A percentile compares a stretch with the other conserved stretches of the same genome.
These are phyloP conservation scores for Cossypha caffra DNA, from an alignment of 2,797 vertebrate genomes.

Conservation along the genomic window DNA sequence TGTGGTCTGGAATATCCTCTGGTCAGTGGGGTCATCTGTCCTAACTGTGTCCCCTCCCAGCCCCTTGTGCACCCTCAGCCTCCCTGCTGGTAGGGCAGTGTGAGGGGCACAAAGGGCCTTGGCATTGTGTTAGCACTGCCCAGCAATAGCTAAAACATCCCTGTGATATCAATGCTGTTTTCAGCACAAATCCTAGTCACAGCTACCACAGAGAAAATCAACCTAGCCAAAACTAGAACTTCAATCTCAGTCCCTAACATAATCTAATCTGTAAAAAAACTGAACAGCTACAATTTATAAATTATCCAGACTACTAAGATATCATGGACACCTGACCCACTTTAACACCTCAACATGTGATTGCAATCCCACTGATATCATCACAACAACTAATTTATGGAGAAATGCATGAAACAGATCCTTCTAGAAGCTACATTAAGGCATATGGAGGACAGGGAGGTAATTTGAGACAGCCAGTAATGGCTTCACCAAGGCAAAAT, in stretches of 20 bases:
- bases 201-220: not conserved
- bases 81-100: not conserved
- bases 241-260: not conserved
- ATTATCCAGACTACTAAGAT: not conserved
- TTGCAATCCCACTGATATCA: not conserved
- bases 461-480: not conserved
- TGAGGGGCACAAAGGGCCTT: not conserved
- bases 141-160: not conserved
- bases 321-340: not conserved
- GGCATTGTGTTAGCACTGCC: accelerated
- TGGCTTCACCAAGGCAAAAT: not conserved
- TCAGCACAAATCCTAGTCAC: not conserved
- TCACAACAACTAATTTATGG: not conserved
- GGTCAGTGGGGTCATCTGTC: not conserved
- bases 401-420: not conserved
- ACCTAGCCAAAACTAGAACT: not conserved
- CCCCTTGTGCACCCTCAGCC: not conserved
- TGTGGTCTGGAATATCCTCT: not conserved
- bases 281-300: not conserved
- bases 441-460: not conserved
- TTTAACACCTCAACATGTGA: not conserved
- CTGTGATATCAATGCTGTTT: not conserved
- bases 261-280: not conserved
- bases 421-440: not conserved
- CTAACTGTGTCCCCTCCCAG: not conserved